Evolutionary conservation across 2,888 invertebrate genomes (phyloP).

Genomic region (Drosophila quinaria): DNA sequence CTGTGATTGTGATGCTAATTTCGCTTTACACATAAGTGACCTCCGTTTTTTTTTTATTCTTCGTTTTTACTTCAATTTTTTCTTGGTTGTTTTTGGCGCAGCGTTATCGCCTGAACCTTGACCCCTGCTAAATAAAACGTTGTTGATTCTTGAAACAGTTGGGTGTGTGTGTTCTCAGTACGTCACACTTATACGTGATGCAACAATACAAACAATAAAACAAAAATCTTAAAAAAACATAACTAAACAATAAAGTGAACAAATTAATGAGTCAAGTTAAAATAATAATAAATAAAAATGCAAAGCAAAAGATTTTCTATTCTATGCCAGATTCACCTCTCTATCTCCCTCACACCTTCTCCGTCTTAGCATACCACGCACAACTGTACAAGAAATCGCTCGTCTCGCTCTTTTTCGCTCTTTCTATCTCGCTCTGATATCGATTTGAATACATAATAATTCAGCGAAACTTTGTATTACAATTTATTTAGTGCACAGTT

Average conservation of each 20-base stretch:
- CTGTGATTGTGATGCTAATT: no score
- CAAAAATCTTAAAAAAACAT: background rate
- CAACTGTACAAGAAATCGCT: slow-evolving; percentile 26
- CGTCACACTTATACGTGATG: background rate
- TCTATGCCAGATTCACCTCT: slow-evolving; percentile 4
- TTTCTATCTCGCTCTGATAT: slow-evolving; percentile 47
- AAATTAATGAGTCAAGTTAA: background rate
- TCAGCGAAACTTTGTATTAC: slow-evolving; percentile 80
- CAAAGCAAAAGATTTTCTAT: slow-evolving; percentile 16
- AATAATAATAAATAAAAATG: background rate
- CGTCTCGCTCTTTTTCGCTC: background rate
- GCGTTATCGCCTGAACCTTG: slow-evolving; percentile 41
- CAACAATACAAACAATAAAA: background rate
- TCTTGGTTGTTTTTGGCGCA: slow-evolving; percentile 33
- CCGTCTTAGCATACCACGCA: slow-evolving; percentile 4
- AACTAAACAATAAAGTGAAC: background rate
- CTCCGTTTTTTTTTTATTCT: no score
- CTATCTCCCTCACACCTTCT: background rate
- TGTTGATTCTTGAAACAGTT: slow-evolving; percentile 4
- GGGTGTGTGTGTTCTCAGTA: background rate
- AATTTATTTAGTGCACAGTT: slow-evolving; percentile 77
- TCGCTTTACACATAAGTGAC: no score
- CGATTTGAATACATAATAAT: slow-evolving; percentile 81
- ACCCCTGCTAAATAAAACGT: slow-evolving; percentile 25
- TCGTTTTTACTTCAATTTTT: no score